phyloP scores from a whole-genome alignment of 2,113 vertebrate genomes.

The Monarcha castaneiventris region DNA sequence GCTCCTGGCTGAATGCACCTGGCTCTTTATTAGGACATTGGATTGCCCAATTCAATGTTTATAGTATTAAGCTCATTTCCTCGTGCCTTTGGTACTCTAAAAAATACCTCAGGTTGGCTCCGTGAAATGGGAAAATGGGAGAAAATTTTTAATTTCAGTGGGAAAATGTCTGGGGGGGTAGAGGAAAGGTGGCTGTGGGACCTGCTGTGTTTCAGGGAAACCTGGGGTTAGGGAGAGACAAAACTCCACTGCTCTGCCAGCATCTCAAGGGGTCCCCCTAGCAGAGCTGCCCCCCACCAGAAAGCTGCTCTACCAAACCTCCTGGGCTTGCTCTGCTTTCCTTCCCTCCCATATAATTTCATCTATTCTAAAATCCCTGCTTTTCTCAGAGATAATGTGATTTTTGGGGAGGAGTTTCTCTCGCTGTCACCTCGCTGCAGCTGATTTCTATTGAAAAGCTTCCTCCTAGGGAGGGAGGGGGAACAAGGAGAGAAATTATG shows the following conservation, averaged over 20 bases:
- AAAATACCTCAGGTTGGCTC: background rate
- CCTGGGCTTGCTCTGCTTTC: background rate
- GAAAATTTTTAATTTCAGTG: background rate
- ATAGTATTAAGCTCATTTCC: background rate
- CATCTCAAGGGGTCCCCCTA: background rate
- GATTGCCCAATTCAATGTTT: background rate
- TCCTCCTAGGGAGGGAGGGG: background rate
- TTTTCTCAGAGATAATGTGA: background rate
- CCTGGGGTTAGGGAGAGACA: background rate
- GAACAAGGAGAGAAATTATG: background rate
- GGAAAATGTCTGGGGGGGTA: background rate
- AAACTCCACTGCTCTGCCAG: background rate
- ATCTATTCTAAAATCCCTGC: background rate
- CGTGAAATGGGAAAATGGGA: background rate
- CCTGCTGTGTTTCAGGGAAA: background rate
- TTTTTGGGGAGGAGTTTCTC: background rate
- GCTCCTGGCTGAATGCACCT: background rate
- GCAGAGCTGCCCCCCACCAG: background rate
- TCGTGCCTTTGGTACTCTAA: background rate
- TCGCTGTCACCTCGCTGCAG: background rate
- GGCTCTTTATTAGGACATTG: background rate
- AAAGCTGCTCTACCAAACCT: background rate
- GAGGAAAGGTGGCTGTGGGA: background rate
- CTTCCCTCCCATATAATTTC: background rate
- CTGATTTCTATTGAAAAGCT: slow-evolving; percentile 24